A percentile compares a stretch with the other conserved stretches of the same genome.
Evolutionary conservation across 2,113 vertebrate species (phyloP).

Genomic region (Chunga burmeisteri): DNA sequence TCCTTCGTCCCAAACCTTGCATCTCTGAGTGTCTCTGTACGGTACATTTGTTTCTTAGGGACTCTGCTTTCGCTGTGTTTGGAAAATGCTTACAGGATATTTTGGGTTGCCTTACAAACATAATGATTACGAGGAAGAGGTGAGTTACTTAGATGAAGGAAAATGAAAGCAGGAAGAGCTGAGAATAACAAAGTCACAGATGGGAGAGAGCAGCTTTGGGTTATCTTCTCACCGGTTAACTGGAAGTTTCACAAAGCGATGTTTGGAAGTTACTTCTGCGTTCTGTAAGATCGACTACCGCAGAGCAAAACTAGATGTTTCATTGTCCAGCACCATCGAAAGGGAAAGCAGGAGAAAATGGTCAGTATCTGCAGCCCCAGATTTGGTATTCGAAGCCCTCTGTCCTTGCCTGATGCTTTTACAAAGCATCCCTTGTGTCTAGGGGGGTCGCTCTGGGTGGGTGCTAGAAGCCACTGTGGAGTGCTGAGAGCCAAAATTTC

Average conservation of each 20-base stretch:
- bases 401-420: not conserved
- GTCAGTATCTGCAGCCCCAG: not conserved
- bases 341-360: not conserved
- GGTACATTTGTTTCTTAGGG: not conserved
- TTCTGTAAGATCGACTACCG: not conserved
- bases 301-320: not conserved
- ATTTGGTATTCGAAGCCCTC: not conserved
- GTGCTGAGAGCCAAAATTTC: not conserved
- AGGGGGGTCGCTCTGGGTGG: not conserved
- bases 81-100: not conserved
- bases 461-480: not conserved
- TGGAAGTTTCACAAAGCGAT: not conserved
- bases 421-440: not conserved
- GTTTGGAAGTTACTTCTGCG: not conserved
- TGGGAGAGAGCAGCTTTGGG: not conserved
- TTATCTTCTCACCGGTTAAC: not conserved
- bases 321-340: not conserved
- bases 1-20: not conserved
- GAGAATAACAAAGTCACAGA: not conserved
- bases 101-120: not conserved
- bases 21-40: not conserved
- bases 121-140: not conserved
- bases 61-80: not conserved
- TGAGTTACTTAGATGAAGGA: not conserved
- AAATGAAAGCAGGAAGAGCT: not conserved